phyloP scores from a whole-genome alignment of 2,797 vertebrate species.

The Morus bassanus region DNA sequence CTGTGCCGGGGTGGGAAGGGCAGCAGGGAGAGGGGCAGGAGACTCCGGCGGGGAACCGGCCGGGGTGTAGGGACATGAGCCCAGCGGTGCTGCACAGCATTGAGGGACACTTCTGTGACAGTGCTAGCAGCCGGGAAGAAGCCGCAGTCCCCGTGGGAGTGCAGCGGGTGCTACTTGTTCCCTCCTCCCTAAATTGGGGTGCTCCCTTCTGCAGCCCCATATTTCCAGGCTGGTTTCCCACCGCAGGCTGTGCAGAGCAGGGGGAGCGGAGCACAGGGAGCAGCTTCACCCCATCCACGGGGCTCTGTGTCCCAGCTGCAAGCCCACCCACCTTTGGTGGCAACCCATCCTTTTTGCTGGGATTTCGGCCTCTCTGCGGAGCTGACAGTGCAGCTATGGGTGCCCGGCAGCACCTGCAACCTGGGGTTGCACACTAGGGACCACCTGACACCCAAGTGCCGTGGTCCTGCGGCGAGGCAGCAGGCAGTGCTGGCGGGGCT shows the following conservation, averaged over 20 bases:
- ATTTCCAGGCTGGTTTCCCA: background rate
- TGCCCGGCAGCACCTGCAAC: background rate
- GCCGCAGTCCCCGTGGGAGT: accelerated
- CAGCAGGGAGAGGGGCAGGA: background rate
- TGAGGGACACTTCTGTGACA: background rate
- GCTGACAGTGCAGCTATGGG: accelerated
- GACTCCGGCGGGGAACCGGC: background rate
- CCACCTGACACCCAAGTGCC: background rate
- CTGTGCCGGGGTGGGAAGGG: background rate
- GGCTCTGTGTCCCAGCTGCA: background rate
- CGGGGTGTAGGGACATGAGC: background rate
- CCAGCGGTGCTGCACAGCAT: background rate
- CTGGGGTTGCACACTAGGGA: too few relatives aligned
- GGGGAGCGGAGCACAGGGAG: background rate
- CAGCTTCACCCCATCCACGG: background rate
- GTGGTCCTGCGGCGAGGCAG: accelerated
- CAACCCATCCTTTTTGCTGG: background rate
- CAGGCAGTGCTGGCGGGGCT: background rate
- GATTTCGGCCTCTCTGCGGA: accelerated
- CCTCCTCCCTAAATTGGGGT: background rate
- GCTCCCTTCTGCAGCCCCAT: background rate
- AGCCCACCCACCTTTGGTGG: background rate
- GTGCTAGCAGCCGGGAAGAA: background rate
- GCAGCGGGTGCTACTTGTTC: background rate
- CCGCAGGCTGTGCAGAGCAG: background rate